Conservation (phyloP, 2,888 invertebrate genomes). For the Agonopterix subpropinquella region DNA sequence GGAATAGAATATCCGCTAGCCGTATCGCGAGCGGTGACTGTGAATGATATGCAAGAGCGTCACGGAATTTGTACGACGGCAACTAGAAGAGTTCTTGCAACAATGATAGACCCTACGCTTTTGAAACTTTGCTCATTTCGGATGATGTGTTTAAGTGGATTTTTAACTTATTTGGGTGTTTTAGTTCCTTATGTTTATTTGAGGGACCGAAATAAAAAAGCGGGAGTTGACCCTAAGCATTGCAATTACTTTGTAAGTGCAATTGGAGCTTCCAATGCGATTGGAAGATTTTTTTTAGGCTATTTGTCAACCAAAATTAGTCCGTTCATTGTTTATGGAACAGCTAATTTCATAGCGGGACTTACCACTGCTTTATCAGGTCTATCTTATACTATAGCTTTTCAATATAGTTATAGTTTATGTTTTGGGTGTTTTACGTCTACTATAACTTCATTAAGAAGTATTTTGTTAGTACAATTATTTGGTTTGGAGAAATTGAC, state of each 20-base stretch:
- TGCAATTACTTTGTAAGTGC: conserved; percentile 9
- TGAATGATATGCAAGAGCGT: conserved; percentile 6
- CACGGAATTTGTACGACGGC: conserved; percentile 7
- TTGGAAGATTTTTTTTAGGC: conserved; percentile 9
- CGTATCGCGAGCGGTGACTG: conserved; percentile 9
- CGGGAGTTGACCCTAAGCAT: conserved; percentile 7
- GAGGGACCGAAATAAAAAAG: conserved; percentile 5
- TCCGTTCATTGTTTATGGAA: conserved; percentile 4
- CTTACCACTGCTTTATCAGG: background rate
- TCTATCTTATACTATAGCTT: background rate
- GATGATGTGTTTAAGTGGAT: conserved; percentile 7
- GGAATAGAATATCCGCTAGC: conserved; percentile 41
- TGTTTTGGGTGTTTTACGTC: conserved; percentile 9
- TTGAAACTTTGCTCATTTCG: conserved; percentile 6
- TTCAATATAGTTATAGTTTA: conserved; percentile 4
- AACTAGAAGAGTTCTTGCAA: conserved; percentile 9
- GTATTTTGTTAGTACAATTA: conserved; percentile 8
- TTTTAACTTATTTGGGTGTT: conserved; percentile 6
- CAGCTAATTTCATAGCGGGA: conserved; percentile 1
- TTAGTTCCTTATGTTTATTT: conserved; percentile 12
- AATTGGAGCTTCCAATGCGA: conserved; percentile 6
- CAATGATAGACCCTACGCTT: conserved; percentile 11
- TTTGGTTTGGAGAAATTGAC: conserved; percentile 13
- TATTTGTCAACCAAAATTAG: conserved; percentile 5
- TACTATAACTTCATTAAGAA: conserved; percentile 5